Conservation (phyloP, 2,888 invertebrate genomes). For the Eilema sororculum region DNA sequence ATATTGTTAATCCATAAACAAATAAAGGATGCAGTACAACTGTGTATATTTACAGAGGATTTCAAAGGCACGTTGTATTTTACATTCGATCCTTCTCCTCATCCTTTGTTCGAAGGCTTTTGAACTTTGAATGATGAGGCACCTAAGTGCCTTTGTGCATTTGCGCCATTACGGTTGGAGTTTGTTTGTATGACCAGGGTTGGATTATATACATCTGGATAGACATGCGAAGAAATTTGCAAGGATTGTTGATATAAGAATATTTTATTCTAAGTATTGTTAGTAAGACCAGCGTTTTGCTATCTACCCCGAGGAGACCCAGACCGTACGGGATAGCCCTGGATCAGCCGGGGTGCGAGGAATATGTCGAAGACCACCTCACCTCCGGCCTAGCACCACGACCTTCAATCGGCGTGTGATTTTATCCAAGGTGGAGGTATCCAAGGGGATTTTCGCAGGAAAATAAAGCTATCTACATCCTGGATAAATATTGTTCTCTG, state of each 20-base stretch:
- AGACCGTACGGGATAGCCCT: too few relatives aligned
- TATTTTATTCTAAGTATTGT: too few relatives aligned
- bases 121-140: not conserved
- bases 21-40: constrained; percentile 45
- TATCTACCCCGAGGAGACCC: too few relatives aligned
- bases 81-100: constrained; percentile 37
- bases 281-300: too few relatives aligned
- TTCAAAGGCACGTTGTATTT: constrained; percentile 50
- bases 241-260: not conserved
- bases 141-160: constrained; percentile 1
- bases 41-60: constrained; percentile 44
- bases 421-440: too few relatives aligned
- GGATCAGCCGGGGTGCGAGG: too few relatives aligned
- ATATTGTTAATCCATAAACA: constrained; percentile 24
- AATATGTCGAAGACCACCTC: too few relatives aligned
- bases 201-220: not conserved
- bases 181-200: not conserved
- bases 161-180: not conserved
- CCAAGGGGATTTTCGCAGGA: too few relatives aligned
- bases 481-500: too few relatives aligned
- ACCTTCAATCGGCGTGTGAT: too few relatives aligned
- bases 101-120: constrained; percentile 28
- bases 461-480: too few relatives aligned
- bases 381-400: too few relatives aligned
- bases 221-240: not conserved